Evolutionary conservation across 2,888 invertebrate genomes (phyloP).

Genomic region (Drosophila borealis): DNA sequence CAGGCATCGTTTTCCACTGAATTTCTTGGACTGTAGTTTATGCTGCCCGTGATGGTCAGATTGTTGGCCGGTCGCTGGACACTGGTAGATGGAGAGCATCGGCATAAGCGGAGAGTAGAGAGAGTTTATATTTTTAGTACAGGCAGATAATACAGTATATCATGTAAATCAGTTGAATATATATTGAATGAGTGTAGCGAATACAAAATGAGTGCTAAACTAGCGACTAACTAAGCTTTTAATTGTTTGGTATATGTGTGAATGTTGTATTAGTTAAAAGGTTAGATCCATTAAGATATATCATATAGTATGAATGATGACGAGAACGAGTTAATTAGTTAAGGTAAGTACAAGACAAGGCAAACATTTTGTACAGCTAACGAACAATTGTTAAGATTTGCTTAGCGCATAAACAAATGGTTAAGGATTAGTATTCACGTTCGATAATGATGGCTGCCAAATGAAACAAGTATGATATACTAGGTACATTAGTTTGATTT

Average conservation of each 20-base stretch:
- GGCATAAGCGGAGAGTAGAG: conserved; percentile 2
- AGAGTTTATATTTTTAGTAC: conserved; percentile 1
- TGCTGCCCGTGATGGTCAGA: conserved; percentile 69
- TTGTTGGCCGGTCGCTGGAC: conserved; percentile 71
- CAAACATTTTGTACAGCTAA: conserved; percentile 72
- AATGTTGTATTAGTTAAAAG: conserved; percentile 28
- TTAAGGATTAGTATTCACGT: conserved; percentile 29
- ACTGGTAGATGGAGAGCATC: conserved; percentile 29
- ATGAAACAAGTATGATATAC: conserved; percentile 29
- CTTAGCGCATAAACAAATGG: background rate
- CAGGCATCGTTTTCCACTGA: conserved; percentile 76
- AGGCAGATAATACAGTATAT: background rate
- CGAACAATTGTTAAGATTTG: conserved; percentile 36
- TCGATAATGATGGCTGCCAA: conserved; percentile 26
- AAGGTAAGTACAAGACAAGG: conserved; percentile 54
- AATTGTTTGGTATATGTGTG: conserved; percentile 41
- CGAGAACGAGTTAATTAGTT: conserved; percentile 38
- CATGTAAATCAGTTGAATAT: conserved; percentile 8
- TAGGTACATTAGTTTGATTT: conserved; percentile 12
- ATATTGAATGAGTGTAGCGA: conserved; percentile 43
- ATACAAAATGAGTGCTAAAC: conserved; percentile 53
- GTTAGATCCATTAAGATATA: conserved; percentile 24
- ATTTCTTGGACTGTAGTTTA: conserved; percentile 72
- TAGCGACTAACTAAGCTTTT: conserved; percentile 70
- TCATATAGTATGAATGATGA: conserved; percentile 13